Evolutionary conservation across 2,797 vertebrate species (phyloP).

Genomic region (Dallia pectoralis): DNA sequence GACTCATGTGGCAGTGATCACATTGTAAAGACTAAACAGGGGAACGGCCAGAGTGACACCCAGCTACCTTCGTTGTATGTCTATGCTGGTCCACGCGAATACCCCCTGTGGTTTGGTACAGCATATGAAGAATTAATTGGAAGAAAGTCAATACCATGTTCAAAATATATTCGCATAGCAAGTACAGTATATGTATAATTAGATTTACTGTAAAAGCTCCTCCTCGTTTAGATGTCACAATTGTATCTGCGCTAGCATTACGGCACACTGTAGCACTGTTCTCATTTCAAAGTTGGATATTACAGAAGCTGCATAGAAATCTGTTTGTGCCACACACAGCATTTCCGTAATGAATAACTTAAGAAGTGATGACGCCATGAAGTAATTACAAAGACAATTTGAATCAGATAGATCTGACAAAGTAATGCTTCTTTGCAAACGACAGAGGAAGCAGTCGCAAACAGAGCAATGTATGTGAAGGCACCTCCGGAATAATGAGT

Average conservation of each 20-base stretch:
- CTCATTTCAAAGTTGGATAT: background rate
- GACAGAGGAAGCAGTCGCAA: background rate
- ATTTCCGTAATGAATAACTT: background rate
- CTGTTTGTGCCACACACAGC: background rate
- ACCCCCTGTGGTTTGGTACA: background rate
- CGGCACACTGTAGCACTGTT: background rate
- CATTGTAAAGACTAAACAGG: background rate
- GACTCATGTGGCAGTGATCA: background rate
- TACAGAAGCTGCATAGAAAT: no score
- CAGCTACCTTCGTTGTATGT: background rate
- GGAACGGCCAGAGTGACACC: background rate
- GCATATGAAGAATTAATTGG: background rate
- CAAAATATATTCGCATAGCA: background rate
- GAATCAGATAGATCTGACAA: background rate
- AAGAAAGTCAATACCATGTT: background rate
- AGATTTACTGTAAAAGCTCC: slow-evolving; percentile 2
- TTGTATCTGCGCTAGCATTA: background rate
- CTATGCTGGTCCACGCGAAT: background rate
- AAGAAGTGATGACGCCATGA: background rate
- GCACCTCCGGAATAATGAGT: background rate
- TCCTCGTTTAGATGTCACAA: background rate
- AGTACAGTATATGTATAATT: slow-evolving; percentile 1
- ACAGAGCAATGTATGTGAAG: background rate
- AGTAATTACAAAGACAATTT: background rate
- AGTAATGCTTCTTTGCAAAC: background rate